Evolutionary conservation across 2,113 vertebrate species (phyloP).

Genomic region (Gymnogyps californianus): DNA sequence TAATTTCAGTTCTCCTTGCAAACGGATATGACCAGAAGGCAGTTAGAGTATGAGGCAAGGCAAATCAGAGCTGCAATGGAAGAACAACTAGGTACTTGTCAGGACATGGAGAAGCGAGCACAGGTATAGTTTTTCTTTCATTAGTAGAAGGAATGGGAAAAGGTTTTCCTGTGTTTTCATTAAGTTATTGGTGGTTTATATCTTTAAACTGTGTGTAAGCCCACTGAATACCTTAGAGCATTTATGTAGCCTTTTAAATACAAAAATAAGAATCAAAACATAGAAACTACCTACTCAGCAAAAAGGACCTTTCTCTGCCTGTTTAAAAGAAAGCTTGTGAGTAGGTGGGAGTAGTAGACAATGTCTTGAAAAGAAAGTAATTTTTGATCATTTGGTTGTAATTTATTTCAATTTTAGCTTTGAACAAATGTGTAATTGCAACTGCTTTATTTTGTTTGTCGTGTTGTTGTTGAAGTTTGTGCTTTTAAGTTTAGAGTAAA

Average conservation of each 20-base stretch:
- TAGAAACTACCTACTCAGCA: background rate
- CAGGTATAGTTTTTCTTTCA: constrained; percentile 74
- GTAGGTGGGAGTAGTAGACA: background rate
- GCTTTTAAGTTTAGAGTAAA: background rate
- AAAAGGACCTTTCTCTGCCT: background rate
- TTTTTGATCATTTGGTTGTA: background rate
- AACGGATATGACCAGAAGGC: constrained; percentile 91
- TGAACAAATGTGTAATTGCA: background rate
- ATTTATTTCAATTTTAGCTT: background rate
- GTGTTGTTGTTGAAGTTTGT: background rate
- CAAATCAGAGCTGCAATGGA: constrained; percentile 94
- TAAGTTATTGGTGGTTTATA: background rate
- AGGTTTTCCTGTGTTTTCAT: background rate
- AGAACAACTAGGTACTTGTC: constrained; percentile 89
- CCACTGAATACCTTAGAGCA: background rate
- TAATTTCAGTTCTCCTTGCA: constrained; percentile 87
- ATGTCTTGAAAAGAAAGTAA: background rate
- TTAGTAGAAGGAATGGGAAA: background rate
- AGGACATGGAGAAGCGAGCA: constrained; percentile 93
- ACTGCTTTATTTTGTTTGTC: background rate
- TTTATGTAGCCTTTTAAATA: background rate
- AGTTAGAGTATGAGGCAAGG: constrained; percentile 90
- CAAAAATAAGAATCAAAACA: background rate
- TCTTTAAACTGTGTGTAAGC: background rate
- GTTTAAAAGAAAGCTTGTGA: background rate